Evolutionary conservation across 1,140 invertebrate species (phyloP).

Genomic region (Cyclina sinensis): DNA sequence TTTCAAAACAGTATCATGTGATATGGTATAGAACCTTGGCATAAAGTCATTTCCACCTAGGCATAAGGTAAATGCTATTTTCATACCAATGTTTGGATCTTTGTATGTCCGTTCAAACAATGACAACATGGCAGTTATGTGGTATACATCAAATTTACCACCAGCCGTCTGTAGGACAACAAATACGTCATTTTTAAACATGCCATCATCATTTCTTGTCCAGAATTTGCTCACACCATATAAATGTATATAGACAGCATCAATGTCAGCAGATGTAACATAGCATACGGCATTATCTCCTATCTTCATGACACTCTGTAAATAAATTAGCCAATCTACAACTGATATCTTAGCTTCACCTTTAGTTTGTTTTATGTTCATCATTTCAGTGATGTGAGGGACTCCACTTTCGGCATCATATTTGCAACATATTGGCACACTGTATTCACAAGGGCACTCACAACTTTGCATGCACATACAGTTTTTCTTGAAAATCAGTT

Average conservation of each 20-base stretch:
- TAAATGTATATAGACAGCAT: constrained; percentile 21
- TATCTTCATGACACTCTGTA: neutral
- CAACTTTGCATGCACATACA: neutral
- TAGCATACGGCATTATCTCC: neutral
- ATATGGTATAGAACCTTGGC: constrained; percentile 39
- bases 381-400: too few relatives aligned
- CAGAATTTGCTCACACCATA: constrained; percentile 24
- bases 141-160: constrained; percentile 30
- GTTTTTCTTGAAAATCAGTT: neutral
- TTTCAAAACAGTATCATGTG: constrained; percentile 24
- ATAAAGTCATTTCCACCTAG: constrained; percentile 54
- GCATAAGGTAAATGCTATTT: constrained; percentile 42
- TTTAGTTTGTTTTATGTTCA: neutral
- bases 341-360: constrained; percentile 34
- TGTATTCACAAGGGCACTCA: neutral
- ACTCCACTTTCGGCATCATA: too few relatives aligned
- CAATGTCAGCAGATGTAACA: constrained; percentile 14
- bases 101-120: constrained; percentile 11
- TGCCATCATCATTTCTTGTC: constrained; percentile 23
- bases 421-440: too few relatives aligned
- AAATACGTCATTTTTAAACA: constrained; percentile 5
- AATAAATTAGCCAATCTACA: neutral
- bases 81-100: constrained; percentile 22
- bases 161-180: constrained; percentile 3
- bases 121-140: constrained; percentile 49